Percentiles rank a stretch among this genome's conserved stretches.
Evolutionary conservation across 2,113 vertebrate genomes (phyloP).

Genomic region (Otis tarda): DNA sequence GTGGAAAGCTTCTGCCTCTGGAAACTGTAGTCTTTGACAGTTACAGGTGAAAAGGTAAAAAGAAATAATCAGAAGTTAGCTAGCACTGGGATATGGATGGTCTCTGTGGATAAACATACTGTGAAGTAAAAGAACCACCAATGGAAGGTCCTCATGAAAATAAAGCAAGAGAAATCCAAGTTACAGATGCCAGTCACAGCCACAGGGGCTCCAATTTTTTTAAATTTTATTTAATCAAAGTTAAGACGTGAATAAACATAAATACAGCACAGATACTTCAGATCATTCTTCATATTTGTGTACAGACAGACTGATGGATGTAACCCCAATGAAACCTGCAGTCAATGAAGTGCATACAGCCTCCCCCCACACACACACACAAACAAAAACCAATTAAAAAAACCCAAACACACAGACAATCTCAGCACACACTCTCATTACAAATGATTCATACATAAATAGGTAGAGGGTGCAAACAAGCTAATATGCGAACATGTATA

Average conservation of each 20-base stretch:
- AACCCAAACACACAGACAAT: slow-evolving; percentile 62
- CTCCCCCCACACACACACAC: slow-evolving; percentile 61
- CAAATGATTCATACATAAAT: slow-evolving; percentile 83
- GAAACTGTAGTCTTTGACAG: neutral
- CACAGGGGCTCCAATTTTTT: slow-evolving; percentile 24
- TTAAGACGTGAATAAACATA: slow-evolving; percentile 84
- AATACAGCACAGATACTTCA: slow-evolving; percentile 84
- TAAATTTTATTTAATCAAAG: slow-evolving; percentile 85
- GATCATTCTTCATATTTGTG: slow-evolving; percentile 80
- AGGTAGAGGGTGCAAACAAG: slow-evolving; percentile 80
- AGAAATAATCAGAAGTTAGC: neutral
- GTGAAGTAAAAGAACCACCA: neutral
- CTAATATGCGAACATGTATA: slow-evolving; percentile 76
- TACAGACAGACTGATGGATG: slow-evolving; percentile 78
- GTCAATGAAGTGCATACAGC: slow-evolving; percentile 75
- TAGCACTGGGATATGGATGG: fast-evolving
- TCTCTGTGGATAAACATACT: neutral
- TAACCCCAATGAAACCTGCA: slow-evolving; percentile 75
- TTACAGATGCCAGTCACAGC: slow-evolving; percentile 15
- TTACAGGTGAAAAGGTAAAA: neutral
- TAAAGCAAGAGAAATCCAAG: neutral
- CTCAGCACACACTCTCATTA: slow-evolving; percentile 74
- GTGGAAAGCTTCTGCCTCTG: neutral
- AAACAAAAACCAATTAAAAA: slow-evolving; percentile 41
- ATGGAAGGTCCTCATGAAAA: neutral